Evolutionary conservation across 2,113 vertebrate genomes (phyloP), one percentile per base, ranked within the genome.

Genomic region (Odontophorus gujanensis): DNA sequence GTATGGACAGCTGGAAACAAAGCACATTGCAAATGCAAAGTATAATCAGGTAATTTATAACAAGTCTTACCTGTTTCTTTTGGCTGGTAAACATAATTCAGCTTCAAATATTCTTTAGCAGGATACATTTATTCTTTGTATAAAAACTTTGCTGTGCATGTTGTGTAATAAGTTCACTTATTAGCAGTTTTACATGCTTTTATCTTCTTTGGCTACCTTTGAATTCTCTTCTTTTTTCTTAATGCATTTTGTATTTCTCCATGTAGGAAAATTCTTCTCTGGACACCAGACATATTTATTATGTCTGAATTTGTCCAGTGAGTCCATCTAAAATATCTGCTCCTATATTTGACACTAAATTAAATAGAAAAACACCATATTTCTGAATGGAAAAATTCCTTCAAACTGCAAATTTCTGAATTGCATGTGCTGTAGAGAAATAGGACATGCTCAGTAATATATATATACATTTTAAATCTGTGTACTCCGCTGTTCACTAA

Each of bases 11-110:
- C 96, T 99, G 97, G 99, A 99, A 98, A 99, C 99, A 97, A 99
- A 99, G 96, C 98, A 99, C 92, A 99, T 99, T 97, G 99, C 99
- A 96, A 99, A 99, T 97, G 99, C 99, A 90, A 99, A 99, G 97
- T 99, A 99, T 96, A 99, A 99, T 98, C 99, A 99, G 99, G 99
- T 99, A 97, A 97, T 84, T 93, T 61, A 36, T 63, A 87, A 47
- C 81, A 90, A 85, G 63, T 89, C 67, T 72, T 63, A 28, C 83
- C 74, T 83, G 20, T 92, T 97, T 74, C 86, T 28, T 81, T 74
- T 96, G 61, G 20, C 87, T 95, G 79, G 20, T 92, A 82, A 92
- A 73, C n/a, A 50, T 13, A 71, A 5, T 93, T 96, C 63, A 59
- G 38, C 58, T 94, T 95, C 74, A 85, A 13, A 30, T 77, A 58